Evolutionary conservation across 2,888 invertebrate genomes (phyloP).

Genomic region (Trichogramma dendrolimi): DNA sequence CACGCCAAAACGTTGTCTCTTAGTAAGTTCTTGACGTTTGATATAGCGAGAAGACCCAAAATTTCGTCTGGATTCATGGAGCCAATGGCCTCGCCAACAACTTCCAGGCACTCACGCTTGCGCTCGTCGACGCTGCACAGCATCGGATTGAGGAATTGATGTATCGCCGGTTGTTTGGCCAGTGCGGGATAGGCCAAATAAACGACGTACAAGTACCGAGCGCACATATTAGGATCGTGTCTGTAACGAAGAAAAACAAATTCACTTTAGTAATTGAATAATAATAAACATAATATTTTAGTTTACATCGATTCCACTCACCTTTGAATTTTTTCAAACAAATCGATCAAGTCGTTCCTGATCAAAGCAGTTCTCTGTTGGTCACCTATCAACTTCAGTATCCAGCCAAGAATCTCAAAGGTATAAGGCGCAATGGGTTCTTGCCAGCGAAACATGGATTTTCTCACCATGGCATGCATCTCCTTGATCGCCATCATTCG

Average conservation of each 20-base stretch:
- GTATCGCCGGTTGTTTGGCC: background rate
- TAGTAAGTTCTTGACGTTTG: background rate
- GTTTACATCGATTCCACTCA: background rate
- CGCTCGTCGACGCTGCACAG: background rate
- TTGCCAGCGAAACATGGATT: constrained; percentile 14
- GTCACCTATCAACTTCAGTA: constrained; percentile 2
- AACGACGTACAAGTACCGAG: background rate
- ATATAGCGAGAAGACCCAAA: background rate
- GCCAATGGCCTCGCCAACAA: constrained; percentile 29
- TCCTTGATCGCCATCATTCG: background rate
- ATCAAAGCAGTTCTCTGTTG: constrained; percentile 6
- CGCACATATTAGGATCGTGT: background rate
- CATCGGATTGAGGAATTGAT: constrained; percentile 1
- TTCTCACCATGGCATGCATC: constrained; percentile 8
- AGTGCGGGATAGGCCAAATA: constrained; percentile 4
- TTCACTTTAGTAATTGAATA: background rate
- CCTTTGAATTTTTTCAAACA: constrained; percentile 16
- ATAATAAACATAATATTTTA: background rate
- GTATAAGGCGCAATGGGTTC: background rate
- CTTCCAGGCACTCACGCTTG: constrained; percentile 37
- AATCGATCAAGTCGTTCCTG: background rate
- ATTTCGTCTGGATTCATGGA: background rate
- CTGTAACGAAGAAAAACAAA: background rate
- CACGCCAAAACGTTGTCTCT: constrained; percentile 27
- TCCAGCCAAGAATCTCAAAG: constrained; percentile 16